Evolutionary conservation across 2,797 vertebrate genomes (phyloP).

Genomic region (Poecilia wingei): DNA sequence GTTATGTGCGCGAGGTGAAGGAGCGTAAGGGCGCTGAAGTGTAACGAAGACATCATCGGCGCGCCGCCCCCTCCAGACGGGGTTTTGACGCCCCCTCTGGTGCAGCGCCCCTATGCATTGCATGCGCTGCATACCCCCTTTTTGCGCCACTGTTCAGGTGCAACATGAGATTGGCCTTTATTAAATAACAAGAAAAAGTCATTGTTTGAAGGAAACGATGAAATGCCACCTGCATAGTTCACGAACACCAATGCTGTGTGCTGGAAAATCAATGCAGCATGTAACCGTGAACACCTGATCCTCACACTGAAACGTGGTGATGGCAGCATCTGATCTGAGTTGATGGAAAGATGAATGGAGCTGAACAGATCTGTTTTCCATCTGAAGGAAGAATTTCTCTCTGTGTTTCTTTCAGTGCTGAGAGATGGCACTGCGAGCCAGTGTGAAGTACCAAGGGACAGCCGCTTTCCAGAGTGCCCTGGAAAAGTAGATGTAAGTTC

Average conservation of each 20-base stretch:
- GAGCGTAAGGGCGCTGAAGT: too few species aligned
- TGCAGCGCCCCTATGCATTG: too few species aligned
- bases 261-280: not conserved
- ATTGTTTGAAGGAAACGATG: not conserved
- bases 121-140: too few species aligned
- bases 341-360: not conserved
- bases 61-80: too few species aligned
- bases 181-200: not conserved
- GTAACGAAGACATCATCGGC: too few species aligned
- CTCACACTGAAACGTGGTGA: not conserved
- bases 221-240: not conserved
- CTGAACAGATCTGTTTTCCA: not conserved
- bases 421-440: conserved; percentile 87
- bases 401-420: conserved; percentile 57
- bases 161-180: not conserved
- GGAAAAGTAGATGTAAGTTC: conserved; percentile 93
- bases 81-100: too few species aligned
- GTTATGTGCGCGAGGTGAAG: too few species aligned
- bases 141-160: not conserved
- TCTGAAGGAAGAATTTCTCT: not conserved
- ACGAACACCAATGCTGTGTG: not conserved
- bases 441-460: conserved; percentile 93
- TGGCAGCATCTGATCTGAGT: not conserved
- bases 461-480: conserved; percentile 90
- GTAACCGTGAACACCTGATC: not conserved